A percentile compares a stretch with the other conserved stretches of the same genome.
phyloP scores from a whole-genome alignment of 2,113 vertebrate genomes.

The Macroglossus sobrinus region DNA sequence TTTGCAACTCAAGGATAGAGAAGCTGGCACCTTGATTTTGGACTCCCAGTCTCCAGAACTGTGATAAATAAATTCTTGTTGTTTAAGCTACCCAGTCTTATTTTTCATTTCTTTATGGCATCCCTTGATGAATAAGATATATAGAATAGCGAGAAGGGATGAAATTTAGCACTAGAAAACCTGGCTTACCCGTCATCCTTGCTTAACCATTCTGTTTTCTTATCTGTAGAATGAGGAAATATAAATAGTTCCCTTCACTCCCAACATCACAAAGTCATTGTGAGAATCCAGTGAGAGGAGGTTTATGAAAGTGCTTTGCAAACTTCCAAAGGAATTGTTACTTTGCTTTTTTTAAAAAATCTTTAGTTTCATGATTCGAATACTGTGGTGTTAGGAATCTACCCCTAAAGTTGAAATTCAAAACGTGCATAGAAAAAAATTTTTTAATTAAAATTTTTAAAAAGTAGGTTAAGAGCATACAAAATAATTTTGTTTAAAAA shows the following conservation, averaged over 20 bases:
- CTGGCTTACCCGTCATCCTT: not conserved
- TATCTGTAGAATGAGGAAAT: not conserved
- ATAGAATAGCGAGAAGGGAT: not conserved
- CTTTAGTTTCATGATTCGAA: not conserved
- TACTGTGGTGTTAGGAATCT: not conserved
- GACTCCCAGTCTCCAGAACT: not conserved
- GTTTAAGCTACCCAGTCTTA: not conserved
- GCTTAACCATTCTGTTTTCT: not conserved
- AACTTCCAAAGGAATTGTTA: not conserved
- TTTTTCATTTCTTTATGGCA: not conserved
- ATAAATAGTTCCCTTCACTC: not conserved
- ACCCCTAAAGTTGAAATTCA: not conserved
- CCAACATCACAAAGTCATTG: not conserved
- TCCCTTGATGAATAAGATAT: not conserved
- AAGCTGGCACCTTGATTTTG: not conserved
- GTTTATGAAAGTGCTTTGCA: not conserved
- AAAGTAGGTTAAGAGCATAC: not conserved
- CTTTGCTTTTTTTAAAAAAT: not conserved
- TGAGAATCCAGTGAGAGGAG: not conserved
- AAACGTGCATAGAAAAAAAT: slow-evolving; percentile 17
- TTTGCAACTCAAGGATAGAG: not conserved
- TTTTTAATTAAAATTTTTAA: not conserved
- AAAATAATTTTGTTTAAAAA: not conserved
- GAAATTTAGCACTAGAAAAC: not conserved
- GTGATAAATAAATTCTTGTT: not conserved